These are phyloP conservation scores for Ibycter americanus DNA, from an alignment of 2,797 vertebrate genomes.

Conservation along the genomic window DNA sequence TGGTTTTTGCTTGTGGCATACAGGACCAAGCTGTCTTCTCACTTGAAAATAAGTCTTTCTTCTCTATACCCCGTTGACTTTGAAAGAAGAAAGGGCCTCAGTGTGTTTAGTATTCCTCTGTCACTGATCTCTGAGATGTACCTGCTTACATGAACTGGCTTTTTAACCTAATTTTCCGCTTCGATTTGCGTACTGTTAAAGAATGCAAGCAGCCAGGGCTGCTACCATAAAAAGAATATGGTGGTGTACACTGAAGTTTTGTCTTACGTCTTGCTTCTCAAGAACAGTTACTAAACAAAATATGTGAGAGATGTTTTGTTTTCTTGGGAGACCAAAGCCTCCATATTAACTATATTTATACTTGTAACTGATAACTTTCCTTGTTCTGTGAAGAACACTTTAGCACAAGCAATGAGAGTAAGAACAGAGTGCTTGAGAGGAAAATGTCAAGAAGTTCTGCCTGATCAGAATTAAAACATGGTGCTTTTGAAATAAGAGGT, in stretches of 20 bases:
- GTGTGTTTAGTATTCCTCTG: not conserved
- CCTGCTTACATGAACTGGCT: not conserved
- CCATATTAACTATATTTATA: not conserved
- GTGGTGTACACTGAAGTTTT: not conserved
- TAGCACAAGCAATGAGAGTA: not conserved
- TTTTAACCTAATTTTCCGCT: not conserved
- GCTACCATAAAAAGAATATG: not conserved
- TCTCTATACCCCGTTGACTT: not conserved
- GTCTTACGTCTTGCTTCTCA: not conserved
- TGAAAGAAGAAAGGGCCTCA: not conserved
- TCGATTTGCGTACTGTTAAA: not conserved
- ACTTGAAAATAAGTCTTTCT: not conserved
- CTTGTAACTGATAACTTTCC: not conserved
- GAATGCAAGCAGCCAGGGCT: not conserved
- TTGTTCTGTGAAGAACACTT: not conserved
- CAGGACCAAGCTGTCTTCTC: not conserved
- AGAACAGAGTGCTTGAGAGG: not conserved
- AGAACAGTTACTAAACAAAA: not conserved
- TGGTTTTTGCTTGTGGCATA: not conserved
- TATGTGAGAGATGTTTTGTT: not conserved
- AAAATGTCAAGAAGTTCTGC: not conserved
- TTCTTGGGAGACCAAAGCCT: not conserved
- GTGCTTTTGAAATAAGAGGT: not conserved
- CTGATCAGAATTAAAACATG: not conserved
- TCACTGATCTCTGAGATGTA: not conserved